These are phyloP conservation scores for Donacobius atricapilla DNA, from an alignment of 2,113 vertebrate species.

Conservation along the genomic window DNA sequence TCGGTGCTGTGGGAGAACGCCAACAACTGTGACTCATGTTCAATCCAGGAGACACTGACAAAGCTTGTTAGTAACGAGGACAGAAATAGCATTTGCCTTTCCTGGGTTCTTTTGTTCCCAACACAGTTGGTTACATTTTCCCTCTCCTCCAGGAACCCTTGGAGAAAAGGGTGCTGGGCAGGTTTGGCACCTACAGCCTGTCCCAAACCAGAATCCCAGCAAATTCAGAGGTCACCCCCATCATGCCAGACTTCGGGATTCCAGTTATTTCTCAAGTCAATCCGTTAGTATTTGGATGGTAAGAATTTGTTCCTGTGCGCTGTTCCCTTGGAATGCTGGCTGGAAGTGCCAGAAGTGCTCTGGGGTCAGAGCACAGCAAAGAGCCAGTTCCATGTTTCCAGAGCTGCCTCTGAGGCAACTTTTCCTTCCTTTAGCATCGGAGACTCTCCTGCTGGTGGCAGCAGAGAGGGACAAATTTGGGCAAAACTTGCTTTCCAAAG, in stretches of 20 bases:
- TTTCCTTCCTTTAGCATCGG: not conserved
- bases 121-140: not conserved
- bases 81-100: conserved; percentile 52
- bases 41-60: conserved; percentile 44
- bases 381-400: not conserved
- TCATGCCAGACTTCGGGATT: not conserved
- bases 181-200: not conserved
- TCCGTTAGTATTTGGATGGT: not conserved
- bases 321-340: not conserved
- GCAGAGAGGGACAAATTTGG: not conserved
- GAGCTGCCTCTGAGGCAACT: not conserved
- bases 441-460: conserved; percentile 33
- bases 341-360: not conserved
- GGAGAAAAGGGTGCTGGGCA: not conserved
- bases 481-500: not conserved
- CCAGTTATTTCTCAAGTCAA: not conserved
- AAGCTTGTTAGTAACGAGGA: not conserved
- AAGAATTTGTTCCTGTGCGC: not conserved
- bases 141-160: not conserved
- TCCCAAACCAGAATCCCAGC: rapidly evolving
- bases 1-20: conserved; percentile 13
- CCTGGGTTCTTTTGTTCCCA: conserved; percentile 22
- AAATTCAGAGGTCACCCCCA: not conserved
- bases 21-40: conserved; percentile 59
- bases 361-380: not conserved